Evolutionary conservation across 2,888 invertebrate genomes (phyloP), one percentile per base, ranked within the genome.

Genomic region (Ceraclea dissimilis): DNA sequence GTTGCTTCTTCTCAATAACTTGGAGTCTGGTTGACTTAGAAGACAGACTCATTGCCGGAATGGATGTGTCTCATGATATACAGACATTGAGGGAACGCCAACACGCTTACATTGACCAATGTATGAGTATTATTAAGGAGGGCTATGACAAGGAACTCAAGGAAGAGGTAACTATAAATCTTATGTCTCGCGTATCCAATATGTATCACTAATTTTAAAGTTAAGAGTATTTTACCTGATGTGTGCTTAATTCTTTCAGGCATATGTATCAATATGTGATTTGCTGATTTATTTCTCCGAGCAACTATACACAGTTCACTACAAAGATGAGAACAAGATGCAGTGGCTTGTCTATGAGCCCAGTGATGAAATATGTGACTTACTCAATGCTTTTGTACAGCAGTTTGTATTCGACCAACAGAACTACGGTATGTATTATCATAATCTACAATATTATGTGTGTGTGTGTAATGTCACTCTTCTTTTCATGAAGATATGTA

Each of bases 181-280:
- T n/a, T n/a, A n/a, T n/a, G n/a, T n/a, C n/a, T n/a, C n/a, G n/a
- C n/a, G 8, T 33, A 33, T 13, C 8, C 13, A 33, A 33, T 33
- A 33, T 33, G 13, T 13, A 33, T 33, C 8, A 33, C 33, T 10
- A 8, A 33, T 8, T 33, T 33, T 33, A 10, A 33, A 33, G 13
- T 33, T 10, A 33, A 33, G 8, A 33, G 13, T 33, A n/a, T n/a
- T n/a, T n/a, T n/a, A n/a, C n/a, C n/a, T n/a, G 8, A 33, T 26
- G 10, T 26, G 26, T 26, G 4, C 10, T 26, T 43, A 39, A n/a
- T 59, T 53, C 56, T 64, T 64, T 43, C 71, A 90, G 86, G 93
- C 97, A 0, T 99, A 93, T 74, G 85, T 91, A 59, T 90, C 91
- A n/a, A 84, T 98, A 53, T 98, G 98, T 74, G 99, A 99, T 77